Evolutionary conservation across 2,888 invertebrate genomes (phyloP).

Genomic region (Ctenicera cuprea): DNA sequence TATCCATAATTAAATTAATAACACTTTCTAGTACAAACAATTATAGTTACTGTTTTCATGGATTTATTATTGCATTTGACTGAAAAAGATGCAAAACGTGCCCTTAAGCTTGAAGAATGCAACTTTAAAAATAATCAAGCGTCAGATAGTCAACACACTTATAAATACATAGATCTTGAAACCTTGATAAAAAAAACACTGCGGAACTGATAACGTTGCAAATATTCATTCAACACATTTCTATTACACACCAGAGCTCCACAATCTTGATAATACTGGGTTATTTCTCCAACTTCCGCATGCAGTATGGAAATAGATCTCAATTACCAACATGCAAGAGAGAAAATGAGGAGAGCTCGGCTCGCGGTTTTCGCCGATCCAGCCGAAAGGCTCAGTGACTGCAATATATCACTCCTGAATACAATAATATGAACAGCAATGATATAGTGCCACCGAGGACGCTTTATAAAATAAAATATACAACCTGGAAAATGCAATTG

Average conservation of each 20-base stretch:
- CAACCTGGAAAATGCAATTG: conserved; percentile 63
- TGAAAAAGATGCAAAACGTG: no score
- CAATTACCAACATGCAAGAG: conserved; percentile 40
- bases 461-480: conserved; percentile 65
- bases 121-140: no score
- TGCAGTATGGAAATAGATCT: conserved; percentile 46
- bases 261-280: conserved; percentile 35
- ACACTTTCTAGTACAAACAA: no score
- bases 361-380: conserved; percentile 51
- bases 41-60: no score
- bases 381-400: conserved; percentile 50
- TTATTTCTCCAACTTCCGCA: conserved; percentile 31
- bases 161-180: no score
- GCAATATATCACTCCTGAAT: conserved; percentile 64
- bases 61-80: no score
- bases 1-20: no score
- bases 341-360: conserved; percentile 27
- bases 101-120: no score
- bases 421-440: conserved; percentile 64
- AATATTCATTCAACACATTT: conserved; percentile 20
- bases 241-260: conserved; percentile 31
- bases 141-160: no score
- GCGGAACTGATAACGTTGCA: neutral
- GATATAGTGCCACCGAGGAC: conserved; percentile 63
- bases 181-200: no score